These are phyloP conservation scores for Iselma pallidipennis DNA, from an alignment of 2,888 invertebrate species.

Conservation along the genomic window DNA sequence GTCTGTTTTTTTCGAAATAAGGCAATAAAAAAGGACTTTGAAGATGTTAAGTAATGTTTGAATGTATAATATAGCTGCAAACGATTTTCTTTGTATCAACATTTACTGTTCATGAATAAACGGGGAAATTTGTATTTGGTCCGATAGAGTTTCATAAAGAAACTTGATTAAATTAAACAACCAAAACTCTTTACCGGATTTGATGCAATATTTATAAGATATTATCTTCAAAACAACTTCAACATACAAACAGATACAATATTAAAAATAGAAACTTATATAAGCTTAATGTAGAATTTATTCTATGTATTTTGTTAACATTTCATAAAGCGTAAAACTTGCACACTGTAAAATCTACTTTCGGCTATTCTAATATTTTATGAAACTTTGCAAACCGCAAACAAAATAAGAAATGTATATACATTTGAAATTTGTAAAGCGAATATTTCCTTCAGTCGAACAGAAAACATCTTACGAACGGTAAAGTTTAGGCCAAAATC, in stretches of 20 bases:
- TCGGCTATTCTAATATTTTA: not conserved
- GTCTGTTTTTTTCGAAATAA: too few relatives aligned
- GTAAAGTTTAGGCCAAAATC: not conserved
- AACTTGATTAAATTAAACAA: too few relatives aligned
- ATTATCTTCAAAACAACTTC: not conserved
- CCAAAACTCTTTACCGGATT: slow-evolving; percentile 1
- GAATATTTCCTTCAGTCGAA: not conserved
- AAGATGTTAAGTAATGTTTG: too few relatives aligned
- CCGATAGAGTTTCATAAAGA: too few relatives aligned
- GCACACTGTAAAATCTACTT: not conserved
- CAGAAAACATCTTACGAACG: not conserved
- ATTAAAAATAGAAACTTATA: slow-evolving; percentile 5
- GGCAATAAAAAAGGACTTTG: too few relatives aligned
- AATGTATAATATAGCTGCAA: too few relatives aligned
- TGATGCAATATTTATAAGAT: slow-evolving; percentile 4
- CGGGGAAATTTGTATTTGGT: not conserved
- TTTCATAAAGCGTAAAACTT: not conserved
- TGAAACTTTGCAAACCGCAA: not conserved
- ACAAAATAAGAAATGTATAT: not conserved
- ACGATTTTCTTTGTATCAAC: not conserved
- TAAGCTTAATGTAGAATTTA: slow-evolving; percentile 6
- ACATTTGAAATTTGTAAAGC: not conserved
- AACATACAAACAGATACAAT: not conserved
- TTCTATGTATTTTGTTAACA: slow-evolving; percentile 3
- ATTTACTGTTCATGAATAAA: not conserved